phyloP scores from a whole-genome alignment of 2,797 vertebrate genomes.

The Rhadinocentrus ornatus region DNA sequence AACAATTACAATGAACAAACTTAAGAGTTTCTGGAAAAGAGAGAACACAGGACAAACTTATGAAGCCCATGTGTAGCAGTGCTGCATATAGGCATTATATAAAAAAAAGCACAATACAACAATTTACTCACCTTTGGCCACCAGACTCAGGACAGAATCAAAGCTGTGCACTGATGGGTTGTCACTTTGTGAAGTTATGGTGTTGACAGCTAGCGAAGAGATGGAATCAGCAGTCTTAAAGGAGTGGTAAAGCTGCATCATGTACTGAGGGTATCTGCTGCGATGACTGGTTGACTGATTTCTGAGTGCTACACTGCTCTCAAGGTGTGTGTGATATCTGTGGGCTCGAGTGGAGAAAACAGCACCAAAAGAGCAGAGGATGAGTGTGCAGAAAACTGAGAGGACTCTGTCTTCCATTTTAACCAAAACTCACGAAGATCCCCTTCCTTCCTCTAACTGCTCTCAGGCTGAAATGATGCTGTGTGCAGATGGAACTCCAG shows the following conservation, averaged over 20 bases:
- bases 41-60: constrained; percentile 8
- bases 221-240: constrained; percentile 57
- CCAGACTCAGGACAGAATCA: constrained; percentile 83
- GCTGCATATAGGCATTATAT: neutral
- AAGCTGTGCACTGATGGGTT: constrained; percentile 57
- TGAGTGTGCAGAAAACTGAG: constrained; percentile 25
- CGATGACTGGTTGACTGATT: constrained; percentile 49
- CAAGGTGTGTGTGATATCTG: constrained; percentile 11
- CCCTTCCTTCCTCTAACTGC: constrained; percentile 65
- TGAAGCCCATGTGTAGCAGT: constrained; percentile 9
- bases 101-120: neutral
- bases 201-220: constrained; percentile 26
- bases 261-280: constrained; percentile 80
- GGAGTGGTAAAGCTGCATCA: constrained; percentile 89
- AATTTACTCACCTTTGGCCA: constrained; percentile 82
- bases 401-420: constrained; percentile 57
- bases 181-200: constrained; percentile 30
- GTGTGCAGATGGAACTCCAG: constrained; percentile 59
- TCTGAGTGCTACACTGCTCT: constrained; percentile 31
- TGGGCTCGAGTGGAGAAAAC: constrained; percentile 11
- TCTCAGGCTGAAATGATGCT: constrained; percentile 68
- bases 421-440: constrained; percentile 23
- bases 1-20: constrained; percentile 62
- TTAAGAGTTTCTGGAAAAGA: constrained; percentile 34
- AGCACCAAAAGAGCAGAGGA: constrained; percentile 36